Evolutionary conservation across 35 echinoderm and acorn worm genomes (phyloP).

Genomic region (Hemicentrotus pulcherrimus): DNA sequence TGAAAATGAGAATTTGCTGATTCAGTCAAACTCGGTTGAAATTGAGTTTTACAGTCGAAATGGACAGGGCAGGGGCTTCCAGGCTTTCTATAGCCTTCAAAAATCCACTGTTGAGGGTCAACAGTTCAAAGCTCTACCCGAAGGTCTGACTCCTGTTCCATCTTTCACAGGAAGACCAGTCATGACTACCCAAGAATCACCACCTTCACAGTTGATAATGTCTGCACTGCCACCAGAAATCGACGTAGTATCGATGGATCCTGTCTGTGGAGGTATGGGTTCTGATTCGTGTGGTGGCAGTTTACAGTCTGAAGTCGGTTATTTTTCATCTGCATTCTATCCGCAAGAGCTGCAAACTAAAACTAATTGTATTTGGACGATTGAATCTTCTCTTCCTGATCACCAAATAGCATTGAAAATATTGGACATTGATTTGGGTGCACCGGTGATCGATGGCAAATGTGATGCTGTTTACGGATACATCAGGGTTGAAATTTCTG

Average conservation of each 20-base stretch:
- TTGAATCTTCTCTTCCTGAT: not conserved
- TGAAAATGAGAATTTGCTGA: not conserved
- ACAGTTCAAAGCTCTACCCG: not conserved
- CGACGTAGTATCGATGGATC: not conserved
- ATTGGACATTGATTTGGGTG: constrained; percentile 16
- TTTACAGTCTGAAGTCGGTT: not conserved
- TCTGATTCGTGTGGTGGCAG: not conserved
- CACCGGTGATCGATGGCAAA: not conserved
- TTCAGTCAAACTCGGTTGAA: not conserved
- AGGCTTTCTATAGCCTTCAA: constrained; percentile 11
- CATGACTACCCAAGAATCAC: not conserved
- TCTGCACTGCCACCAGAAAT: not conserved
- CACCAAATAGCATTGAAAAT: constrained; percentile 32
- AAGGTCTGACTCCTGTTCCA: not conserved
- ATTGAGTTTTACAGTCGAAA: not conserved
- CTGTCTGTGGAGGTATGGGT: not conserved
- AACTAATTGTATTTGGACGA: not conserved
- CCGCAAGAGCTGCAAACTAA: not conserved
- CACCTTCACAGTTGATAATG: not conserved
- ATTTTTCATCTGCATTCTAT: constrained; percentile 20
- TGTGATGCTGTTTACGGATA: constrained; percentile 12
- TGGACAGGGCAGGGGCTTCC: not conserved
- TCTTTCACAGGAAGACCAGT: not conserved
- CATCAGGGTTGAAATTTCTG: not conserved
- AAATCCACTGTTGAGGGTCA: not conserved